Conservation (phyloP, 2,113 vertebrate species). For the Salvelinus alpinus region DNA sequence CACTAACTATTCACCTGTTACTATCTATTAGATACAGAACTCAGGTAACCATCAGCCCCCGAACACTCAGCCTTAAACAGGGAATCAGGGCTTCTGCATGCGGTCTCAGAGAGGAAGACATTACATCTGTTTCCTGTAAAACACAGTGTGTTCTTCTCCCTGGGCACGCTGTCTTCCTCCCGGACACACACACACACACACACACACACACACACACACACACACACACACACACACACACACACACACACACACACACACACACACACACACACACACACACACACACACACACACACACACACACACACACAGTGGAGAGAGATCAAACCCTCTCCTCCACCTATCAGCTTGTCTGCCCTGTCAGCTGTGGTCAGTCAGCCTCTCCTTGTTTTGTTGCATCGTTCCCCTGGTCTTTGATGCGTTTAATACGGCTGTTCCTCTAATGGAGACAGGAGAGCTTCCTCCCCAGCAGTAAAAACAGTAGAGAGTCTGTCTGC, state of each 20-base stretch:
- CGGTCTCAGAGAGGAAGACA: background rate
- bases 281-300: no score
- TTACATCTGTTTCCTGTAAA: slow-evolving; percentile 54
- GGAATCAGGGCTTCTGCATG: background rate
- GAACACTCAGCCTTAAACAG: no score
- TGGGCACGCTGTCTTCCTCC: slow-evolving; percentile 49
- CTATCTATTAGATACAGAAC: no score
- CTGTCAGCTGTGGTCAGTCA: slow-evolving; percentile 68
- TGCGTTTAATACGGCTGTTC: slow-evolving; percentile 68
- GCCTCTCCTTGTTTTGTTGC: slow-evolving; percentile 61
- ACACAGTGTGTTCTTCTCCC: slow-evolving; percentile 62
- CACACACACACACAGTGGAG: no score
- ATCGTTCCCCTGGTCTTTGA: slow-evolving; percentile 69
- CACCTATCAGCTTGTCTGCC: slow-evolving; percentile 60
- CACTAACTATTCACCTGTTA: no score
- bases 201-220: slow-evolving; percentile 21
- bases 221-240: slow-evolving; percentile 14
- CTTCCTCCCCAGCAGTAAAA: slow-evolving; percentile 67
- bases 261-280: no score
- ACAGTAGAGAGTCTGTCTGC: slow-evolving; percentile 66
- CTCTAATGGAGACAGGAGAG: slow-evolving; percentile 37
- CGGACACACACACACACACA: background rate
- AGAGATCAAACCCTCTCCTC: slow-evolving; percentile 63
- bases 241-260: no score
- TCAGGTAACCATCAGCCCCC: no score